phyloP scores from a whole-genome alignment of 2,797 vertebrate genomes.

The Neostethus bicornis region DNA sequence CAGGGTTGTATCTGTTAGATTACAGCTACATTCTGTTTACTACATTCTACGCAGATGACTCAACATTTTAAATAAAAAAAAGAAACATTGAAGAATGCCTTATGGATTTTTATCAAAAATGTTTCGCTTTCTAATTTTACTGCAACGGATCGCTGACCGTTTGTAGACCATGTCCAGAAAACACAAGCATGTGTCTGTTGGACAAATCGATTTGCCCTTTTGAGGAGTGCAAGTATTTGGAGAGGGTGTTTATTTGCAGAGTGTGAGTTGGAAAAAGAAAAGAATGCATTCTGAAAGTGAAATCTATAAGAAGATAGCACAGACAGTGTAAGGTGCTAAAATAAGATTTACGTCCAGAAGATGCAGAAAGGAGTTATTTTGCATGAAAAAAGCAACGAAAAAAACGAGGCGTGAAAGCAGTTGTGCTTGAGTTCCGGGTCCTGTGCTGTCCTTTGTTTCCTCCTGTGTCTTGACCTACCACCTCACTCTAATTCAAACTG shows the following conservation, averaged over 20 bases:
- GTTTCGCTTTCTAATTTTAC: conserved; percentile 14
- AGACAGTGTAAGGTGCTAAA: not conserved
- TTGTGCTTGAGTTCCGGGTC: conserved; percentile 54
- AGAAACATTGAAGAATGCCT: conserved; percentile 24
- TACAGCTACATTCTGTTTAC: no score
- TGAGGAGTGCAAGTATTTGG: conserved; percentile 7
- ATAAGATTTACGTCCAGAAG: not conserved
- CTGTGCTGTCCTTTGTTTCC: conserved; percentile 46
- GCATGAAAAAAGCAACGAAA: no score
- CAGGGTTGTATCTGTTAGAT: no score
- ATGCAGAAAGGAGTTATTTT: not conserved
- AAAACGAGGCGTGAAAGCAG: conserved; percentile 13
- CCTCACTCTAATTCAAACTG: conserved; percentile 57
- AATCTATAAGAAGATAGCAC: conserved; percentile 1
- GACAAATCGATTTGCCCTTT: conserved; percentile 13
- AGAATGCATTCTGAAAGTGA: not conserved
- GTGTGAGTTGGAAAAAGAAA: not conserved
- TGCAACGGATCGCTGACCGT: conserved; percentile 13
- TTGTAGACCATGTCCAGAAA: not conserved
- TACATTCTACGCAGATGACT: no score
- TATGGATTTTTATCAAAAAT: not conserved
- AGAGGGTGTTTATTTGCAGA: conserved; percentile 5
- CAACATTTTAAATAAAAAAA: conserved; percentile 6
- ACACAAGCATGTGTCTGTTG: not conserved
- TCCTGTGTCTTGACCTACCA: conserved; percentile 48